Evolutionary conservation across 2,113 vertebrate genomes (phyloP).

Genomic region (Gallinago paraguaiae): DNA sequence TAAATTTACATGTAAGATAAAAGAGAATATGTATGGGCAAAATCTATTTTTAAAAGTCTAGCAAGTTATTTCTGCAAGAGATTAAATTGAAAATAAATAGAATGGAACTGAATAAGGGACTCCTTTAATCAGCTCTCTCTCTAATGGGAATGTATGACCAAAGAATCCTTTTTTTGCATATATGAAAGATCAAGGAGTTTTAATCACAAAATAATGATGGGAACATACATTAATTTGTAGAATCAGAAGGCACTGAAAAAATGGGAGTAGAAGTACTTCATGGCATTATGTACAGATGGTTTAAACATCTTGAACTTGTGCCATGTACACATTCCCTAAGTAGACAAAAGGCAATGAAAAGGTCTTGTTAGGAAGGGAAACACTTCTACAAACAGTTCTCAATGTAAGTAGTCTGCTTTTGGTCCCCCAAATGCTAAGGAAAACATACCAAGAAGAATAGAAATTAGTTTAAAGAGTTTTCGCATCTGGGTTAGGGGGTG

Average conservation of each 20-base stretch:
- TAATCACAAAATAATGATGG: slow-evolving; percentile 18
- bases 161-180: background rate
- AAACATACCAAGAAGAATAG: slow-evolving; percentile 4
- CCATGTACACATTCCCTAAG: background rate
- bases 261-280: background rate
- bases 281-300: background rate
- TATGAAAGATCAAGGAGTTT: background rate
- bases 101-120: background rate
- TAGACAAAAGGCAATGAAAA: background rate
- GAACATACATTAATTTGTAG: background rate
- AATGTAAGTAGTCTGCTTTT: background rate
- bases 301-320: slow-evolving; percentile 35
- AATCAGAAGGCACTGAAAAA: slow-evolving; percentile 7
- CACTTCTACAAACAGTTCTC: background rate
- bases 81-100: background rate
- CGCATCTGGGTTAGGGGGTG: background rate
- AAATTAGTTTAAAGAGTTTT: slow-evolving; percentile 13
- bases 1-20: background rate
- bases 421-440: background rate
- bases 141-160: background rate
- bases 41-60: background rate
- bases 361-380: slow-evolving; percentile 13
- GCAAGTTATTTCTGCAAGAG: background rate
- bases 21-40: background rate
- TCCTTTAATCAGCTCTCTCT: background rate